phyloP scores from a whole-genome alignment of 2,113 vertebrate species.

The Pterocles gutturalis region DNA sequence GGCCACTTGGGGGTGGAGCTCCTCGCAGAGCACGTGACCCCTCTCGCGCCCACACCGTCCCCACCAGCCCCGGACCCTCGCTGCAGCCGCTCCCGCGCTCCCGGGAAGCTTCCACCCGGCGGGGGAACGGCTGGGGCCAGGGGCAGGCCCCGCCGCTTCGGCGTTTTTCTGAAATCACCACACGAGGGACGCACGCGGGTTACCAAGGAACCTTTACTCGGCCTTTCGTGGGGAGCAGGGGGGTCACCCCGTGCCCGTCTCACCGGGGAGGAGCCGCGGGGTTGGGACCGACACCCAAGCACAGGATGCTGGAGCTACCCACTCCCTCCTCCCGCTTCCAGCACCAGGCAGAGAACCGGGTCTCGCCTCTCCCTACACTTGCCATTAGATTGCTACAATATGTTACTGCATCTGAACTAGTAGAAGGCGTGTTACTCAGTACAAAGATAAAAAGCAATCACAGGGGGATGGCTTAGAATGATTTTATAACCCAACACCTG shows the following conservation, averaged over 20 bases:
- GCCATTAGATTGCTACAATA: not conserved
- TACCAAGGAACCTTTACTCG: not conserved
- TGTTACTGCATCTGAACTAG: not conserved
- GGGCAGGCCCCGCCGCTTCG: not conserved
- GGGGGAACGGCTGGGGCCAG: no score
- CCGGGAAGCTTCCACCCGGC: no score
- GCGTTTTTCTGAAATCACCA: not conserved
- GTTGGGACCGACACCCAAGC: not conserved
- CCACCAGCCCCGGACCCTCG: no score
- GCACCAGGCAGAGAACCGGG: no score
- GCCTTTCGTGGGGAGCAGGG: no score
- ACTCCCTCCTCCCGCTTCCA: no score
- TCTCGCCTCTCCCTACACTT: accelerated
- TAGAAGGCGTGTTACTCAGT: not conserved
- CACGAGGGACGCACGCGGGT: not conserved
- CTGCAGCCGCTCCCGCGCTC: no score
- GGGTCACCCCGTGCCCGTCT: no score
- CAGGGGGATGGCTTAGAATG: not conserved
- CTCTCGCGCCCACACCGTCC: no score
- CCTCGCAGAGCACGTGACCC: accelerated
- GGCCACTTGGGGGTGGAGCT: not conserved
- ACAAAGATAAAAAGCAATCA: not conserved
- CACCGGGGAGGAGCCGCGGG: no score
- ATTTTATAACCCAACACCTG: not conserved
- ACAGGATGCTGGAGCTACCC: accelerated